phyloP scores from a whole-genome alignment of 2,797 vertebrate genomes.

The Pseudopleuronectes americanus region DNA sequence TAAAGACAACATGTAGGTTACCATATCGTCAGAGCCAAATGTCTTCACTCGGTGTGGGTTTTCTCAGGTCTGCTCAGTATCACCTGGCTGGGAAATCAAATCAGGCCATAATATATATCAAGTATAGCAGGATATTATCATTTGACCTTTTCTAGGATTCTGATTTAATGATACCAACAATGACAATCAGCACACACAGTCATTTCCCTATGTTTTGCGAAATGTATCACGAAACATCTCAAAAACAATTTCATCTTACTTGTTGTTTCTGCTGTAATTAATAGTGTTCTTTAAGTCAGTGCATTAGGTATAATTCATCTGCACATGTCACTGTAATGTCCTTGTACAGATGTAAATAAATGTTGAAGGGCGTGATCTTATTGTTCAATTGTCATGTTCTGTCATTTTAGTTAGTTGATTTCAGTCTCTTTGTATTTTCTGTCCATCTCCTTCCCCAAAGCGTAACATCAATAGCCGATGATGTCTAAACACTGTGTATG shows the following conservation, averaged over 20 bases:
- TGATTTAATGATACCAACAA: background rate
- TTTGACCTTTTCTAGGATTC: slow-evolving; percentile 4
- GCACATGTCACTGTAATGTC: too few species aligned
- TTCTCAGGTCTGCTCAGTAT: slow-evolving; percentile 24
- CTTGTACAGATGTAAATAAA: too few species aligned
- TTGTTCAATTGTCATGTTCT: too few species aligned
- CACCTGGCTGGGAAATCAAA: slow-evolving; percentile 12
- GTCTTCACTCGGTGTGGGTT: slow-evolving; percentile 6
- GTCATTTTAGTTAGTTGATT: too few species aligned
- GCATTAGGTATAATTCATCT: too few species aligned
- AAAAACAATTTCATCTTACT: background rate
- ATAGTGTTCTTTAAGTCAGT: background rate
- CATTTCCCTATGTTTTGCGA: background rate
- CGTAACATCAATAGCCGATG: too few species aligned
- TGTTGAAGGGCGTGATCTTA: too few species aligned
- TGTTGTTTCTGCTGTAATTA: background rate
- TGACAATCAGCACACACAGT: background rate
- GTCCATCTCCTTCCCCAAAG: too few species aligned
- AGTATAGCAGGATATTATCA: slow-evolving; percentile 23
- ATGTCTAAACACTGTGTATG: too few species aligned
- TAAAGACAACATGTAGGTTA: slow-evolving; percentile 31
- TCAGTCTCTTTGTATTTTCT: too few species aligned
- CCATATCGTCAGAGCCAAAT: slow-evolving; percentile 32
- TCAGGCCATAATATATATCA: slow-evolving; percentile 29
- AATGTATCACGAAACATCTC: background rate